Base-by-base conservation (phyloP, 2,888 invertebrate genomes). In the Xanthostigma xanthostigma region DNA sequence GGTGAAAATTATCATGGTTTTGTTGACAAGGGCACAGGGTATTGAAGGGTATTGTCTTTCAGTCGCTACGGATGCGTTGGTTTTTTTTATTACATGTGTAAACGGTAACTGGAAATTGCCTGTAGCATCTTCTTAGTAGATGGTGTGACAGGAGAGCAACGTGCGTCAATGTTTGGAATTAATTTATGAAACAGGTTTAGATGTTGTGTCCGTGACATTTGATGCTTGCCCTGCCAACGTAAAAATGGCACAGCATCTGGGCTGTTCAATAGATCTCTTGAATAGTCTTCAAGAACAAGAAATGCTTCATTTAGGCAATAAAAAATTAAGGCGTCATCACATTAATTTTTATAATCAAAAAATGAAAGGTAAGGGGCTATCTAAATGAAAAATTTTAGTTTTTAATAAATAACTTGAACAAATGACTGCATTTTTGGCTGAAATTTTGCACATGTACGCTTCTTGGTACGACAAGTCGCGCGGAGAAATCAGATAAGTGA, bases 1-100 rank as follows among this genome's bases (percentile, higher is more conserved):
- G 60, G 60, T 3, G 55, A 55, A 46, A 53, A 55, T 50, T 55
- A 57, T 46, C 51, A 57, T 51, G 61, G 62, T 2, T 59, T 59
- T 42, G 58, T 60, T 11, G 56, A 60, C 44, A 55, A 57, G 41
- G 56, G 60, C 9, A 47, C 46, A 46, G 55, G n/a, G 54, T n/a
- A 13, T 55, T 36, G 46, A 57, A 36, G 53, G 53, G 51, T 57
- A 59, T 42, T 38, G 35, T 12, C 50, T 49, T 44, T 48, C 45
- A 45, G 44, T 56, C 17, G 57, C 59, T 10, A 57, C 54, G 45
- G 55, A 58, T 47, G 60, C 56, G 6, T 54, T 59, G 49, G 59
- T 59, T 13, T 52, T 58, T 34, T 54, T 61, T 53, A 45, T 56
- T 8, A 52, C 51, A 44, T 46, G 51, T 38, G 40, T 59, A 41